These are phyloP conservation scores for Alouatta palliata DNA, from an alignment of 2,113 vertebrate species.

Conservation along the genomic window DNA sequence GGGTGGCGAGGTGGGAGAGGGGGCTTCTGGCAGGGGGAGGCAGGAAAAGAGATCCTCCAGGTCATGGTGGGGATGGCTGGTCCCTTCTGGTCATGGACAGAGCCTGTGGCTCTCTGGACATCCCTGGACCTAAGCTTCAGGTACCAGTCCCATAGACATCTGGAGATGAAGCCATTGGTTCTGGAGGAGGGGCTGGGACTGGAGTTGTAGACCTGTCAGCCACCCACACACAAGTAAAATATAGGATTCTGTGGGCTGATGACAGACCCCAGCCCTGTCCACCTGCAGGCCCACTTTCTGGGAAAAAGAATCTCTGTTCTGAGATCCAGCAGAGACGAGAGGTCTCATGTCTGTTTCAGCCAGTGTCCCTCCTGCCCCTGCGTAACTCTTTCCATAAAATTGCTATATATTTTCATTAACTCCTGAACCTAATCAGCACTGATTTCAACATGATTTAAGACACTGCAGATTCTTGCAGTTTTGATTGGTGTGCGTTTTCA, in stretches of 20 bases:
- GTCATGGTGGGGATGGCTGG: neutral
- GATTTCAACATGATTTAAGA: neutral
- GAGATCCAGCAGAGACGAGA: neutral
- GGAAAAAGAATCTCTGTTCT: neutral
- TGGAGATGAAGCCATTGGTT: neutral
- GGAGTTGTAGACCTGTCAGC: neutral
- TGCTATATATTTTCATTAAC: neutral
- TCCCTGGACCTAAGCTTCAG: neutral
- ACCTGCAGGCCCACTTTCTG: neutral
- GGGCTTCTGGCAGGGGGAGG: neutral
- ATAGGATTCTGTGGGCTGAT: neutral
- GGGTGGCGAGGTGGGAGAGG: too few species aligned
- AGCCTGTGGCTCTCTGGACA: neutral
- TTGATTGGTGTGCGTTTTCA: neutral
- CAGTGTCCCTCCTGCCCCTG: neutral
- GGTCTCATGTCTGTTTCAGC: neutral
- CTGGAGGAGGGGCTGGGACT: neutral
- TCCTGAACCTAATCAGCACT: neutral
- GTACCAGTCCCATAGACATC: fast-evolving
- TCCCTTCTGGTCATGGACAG: neutral
- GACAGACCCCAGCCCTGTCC: neutral
- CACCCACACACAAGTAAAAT: neutral
- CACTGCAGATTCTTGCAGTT: neutral
- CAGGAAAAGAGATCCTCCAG: neutral
- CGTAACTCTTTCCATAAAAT: neutral